Base-by-base conservation (phyloP, 2,888 invertebrate species). In the Drosophila subsilvestris region DNA sequence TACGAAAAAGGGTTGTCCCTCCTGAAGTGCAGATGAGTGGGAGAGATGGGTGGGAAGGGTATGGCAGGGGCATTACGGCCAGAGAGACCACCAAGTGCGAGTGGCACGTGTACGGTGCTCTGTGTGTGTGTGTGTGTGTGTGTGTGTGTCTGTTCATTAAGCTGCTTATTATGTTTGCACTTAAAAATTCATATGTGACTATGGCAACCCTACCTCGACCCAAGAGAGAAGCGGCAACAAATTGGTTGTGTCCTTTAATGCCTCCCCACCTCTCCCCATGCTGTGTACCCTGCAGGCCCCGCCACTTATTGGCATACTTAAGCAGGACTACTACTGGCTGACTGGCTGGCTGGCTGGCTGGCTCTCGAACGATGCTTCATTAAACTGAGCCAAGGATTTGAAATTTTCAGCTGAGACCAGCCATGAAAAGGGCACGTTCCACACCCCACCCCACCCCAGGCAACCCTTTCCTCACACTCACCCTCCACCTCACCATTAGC, bases 91-190 rank as follows among this genome's bases (percentile, higher is more conserved):
- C 54, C 60, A 63, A 70, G 78, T 78, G 80, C 66, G 74, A 80
- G 65, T 47, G 82, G 65, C 74, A 80, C 78, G 80, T 78, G 78
- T 62, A 54, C 48, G 22, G 20, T 29, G 9, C 27, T 8, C 27
- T 32, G 14, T 12, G 1, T 56, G 17, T 37, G 14, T 54, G 12
- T 32, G 10, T 14, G 6, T 22, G 37, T 37, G 27, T 44, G 45
- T 29, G 55, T 55, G 42, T 42, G 66, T 58, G 20, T 58, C 47
- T 85, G 80, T 83, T 86, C 85, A 86, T 86, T 86, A 87, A 85
- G 86, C 86, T 80, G 81, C 85, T 86, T 86, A 86, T 86, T 86
- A 86, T 86, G 86, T 85, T 85, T 86, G 86, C 81, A 86, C 88
- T 87, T 87, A 86, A 83, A 86, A 87, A 83, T 86, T 86, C 86